Evolutionary conservation across 2,888 invertebrate species (phyloP), one percentile per base, ranked within the genome.

Genomic region (Melanotus villosus): DNA sequence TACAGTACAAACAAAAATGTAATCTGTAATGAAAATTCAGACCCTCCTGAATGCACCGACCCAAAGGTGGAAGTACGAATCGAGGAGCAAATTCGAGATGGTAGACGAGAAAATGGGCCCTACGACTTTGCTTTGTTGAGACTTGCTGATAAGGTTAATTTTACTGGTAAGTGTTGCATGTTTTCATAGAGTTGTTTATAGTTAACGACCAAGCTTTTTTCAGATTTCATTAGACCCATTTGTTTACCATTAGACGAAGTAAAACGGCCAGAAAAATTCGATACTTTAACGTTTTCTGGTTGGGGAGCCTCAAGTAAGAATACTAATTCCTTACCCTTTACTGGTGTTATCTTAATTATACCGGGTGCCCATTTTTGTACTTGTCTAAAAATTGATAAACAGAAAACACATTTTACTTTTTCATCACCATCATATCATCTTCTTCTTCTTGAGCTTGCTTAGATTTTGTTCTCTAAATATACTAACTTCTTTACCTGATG

Each of bases 191-290:
- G n/a, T n/a, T n/a, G n/a, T n/a, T n/a, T n/a, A n/a, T n/a, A n/a
- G n/a, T n/a, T n/a, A n/a, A 38, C 10, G 14, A 6, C 4, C 14
- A 12, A 4, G 38, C 4, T 38, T 3, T 38, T 63, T 68, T 2
- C 45, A 69, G 69, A 69, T 34, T 69, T 30, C 10, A 18, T 69
- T 30, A 50, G 65, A 38, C 69, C 69, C 9, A 69, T 69, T 30
- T 69, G 69, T 56, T 52, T 69, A 12, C 52, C 54, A 9, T 0
- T 54, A n/a, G 21, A 59, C 7, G 65, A 34, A 16, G 7, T 23
- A 0, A 14, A 12, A 26, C 52, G 12, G 19, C 26, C 23, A n/a
- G 7, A 10, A 30, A 2, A 7, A 56, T n/a, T 5, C 7, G 26
- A 26, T 26, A 5, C 12, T n/a, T 23, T 69, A 18, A 54, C 21